Evolutionary conservation across 2,888 invertebrate species (phyloP), one percentile per base, ranked within the genome.

Genomic region (Eupithecia subumbrata): DNA sequence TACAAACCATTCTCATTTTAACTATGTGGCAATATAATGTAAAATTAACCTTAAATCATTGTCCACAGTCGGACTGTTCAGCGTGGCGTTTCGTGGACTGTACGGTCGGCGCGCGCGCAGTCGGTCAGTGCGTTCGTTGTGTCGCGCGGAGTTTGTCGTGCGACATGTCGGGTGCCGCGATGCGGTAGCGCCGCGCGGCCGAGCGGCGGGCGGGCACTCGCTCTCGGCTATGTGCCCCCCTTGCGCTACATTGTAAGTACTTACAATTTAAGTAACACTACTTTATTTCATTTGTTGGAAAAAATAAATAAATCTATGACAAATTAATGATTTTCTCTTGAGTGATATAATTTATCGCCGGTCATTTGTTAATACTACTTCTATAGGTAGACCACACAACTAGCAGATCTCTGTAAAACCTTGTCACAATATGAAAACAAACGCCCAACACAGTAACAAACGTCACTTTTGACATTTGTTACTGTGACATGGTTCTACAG

Each of bases 191-290:
- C 90, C 89, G 92, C 92, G 92, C 79, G 91, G 86, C 90, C 90
- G 91, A 89, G 91, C 90, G 90, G 91, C 91, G 89, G 85, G 83
- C 82, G 85, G 77, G 77, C 74, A 77, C 79, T 82, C 94, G 94
- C 93, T 91, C 92, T 92, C 93, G 94, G 94, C 94, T 92, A 95
- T 95, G 95, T 93, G 95, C 95, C 95, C 92, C 91, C 92, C 88
- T 91, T 91, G 93, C 94, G 93, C 93, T 92, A 91, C 93, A 92
- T 90, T 92, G 95, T 94, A 84, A 95, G 94, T 94, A 92, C 83
- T 37, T 70, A 66, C 14, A 18, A 11, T 0, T 4, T 18, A n/a
- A 37, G 34, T 37, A 11, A 66, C 1, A n/a, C 30, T 0, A 0
- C 14, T 25, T 63, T 63, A 14, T 11, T 63, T 52, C 52, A 52